Base-by-base conservation (phyloP, 2,113 vertebrate species). In the Acrocephalus arundinaceus region DNA sequence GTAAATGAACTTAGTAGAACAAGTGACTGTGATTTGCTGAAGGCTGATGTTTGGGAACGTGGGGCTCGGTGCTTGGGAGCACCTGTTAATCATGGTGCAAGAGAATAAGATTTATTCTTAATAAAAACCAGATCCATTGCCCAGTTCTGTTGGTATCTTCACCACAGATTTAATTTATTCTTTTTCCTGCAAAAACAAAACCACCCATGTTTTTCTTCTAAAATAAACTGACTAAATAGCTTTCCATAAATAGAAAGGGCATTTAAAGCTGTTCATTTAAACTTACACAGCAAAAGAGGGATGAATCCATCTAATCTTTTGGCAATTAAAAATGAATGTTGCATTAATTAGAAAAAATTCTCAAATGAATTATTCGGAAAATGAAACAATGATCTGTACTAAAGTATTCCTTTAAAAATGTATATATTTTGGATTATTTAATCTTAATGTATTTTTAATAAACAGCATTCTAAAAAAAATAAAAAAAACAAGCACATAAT, bases 251-350 rank as follows among this genome's bases (percentile, higher is more conserved):
- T 57, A 77, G 51, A 54, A 87, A 75, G 37, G 43, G 7, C 52
- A 43, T 92, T 93, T 81, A 90, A 90, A 75, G 33, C 66, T 68
- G 39, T 79, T 87, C 2, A 33, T 91, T 94, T 88, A 93, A 78
- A 90, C 27, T 85, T 87, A 55, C 0, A 3, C 46, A 58, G 70
- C 52, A 87, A 78, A 57, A 87, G 61, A 74, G 35, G 79, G 49
- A 87, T 75, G n/a, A 86, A 91, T 78, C 57, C 27, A 70, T 74
- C 89, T 93, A 86, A 95, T 93, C 65, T 85, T 95, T 75, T 1
- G 7, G 51, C 92, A 95, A 96, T 96, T 96, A 95, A 96, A 96
- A 96, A 90, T 94, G 52, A 87, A 93, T 90, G 73, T 76, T 90
- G 79, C 70, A 82, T 92, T 94, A 93, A 94, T 95, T 85, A 90